Evolutionary conservation across 37 sponge, comb jelly and placozoan species (phyloP).

Genomic region (Petrosia ficiformis): DNA sequence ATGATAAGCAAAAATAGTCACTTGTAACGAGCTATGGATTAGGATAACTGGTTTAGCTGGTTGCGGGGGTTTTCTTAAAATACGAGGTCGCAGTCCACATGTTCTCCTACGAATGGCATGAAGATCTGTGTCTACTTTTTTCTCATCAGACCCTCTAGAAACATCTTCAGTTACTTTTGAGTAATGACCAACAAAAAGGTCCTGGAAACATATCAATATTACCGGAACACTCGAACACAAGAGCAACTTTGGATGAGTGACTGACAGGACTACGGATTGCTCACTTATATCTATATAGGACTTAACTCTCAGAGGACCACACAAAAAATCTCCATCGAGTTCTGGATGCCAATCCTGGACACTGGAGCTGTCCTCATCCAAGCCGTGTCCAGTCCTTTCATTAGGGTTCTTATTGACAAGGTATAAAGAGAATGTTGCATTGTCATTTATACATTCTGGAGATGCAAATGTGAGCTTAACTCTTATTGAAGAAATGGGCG

Average conservation of each 20-base stretch:
- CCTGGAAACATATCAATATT: slow-evolving; percentile 13
- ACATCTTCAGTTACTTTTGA: background rate
- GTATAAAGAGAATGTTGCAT: slow-evolving; percentile 33
- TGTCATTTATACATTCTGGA: slow-evolving; percentile 25
- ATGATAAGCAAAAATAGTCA: slow-evolving; percentile 19
- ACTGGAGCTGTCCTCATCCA: background rate
- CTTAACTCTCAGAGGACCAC: slow-evolving; percentile 48
- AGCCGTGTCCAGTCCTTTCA: too few species aligned
- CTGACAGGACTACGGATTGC: slow-evolving; percentile 7
- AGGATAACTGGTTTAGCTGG: background rate
- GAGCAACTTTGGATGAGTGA: slow-evolving; percentile 40
- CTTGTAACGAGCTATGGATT: slow-evolving; percentile 9
- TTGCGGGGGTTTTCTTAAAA: slow-evolving; percentile 2
- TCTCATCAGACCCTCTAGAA: background rate
- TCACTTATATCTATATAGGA: slow-evolving; percentile 38
- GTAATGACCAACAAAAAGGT: slow-evolving; percentile 28
- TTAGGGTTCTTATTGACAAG: background rate
- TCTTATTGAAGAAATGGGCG: slow-evolving; percentile 20
- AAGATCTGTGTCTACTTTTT: background rate
- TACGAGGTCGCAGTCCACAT: background rate
- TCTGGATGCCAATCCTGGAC: too few species aligned
- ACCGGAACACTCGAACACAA: background rate
- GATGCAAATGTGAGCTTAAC: slow-evolving; percentile 33
- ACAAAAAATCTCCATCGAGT: slow-evolving; percentile 2
- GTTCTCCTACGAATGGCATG: background rate